Evolutionary conservation across 2,113 vertebrate genomes (phyloP), one percentile per base, ranked within the genome.

Genomic region (Myxocyprinus asiaticus): DNA sequence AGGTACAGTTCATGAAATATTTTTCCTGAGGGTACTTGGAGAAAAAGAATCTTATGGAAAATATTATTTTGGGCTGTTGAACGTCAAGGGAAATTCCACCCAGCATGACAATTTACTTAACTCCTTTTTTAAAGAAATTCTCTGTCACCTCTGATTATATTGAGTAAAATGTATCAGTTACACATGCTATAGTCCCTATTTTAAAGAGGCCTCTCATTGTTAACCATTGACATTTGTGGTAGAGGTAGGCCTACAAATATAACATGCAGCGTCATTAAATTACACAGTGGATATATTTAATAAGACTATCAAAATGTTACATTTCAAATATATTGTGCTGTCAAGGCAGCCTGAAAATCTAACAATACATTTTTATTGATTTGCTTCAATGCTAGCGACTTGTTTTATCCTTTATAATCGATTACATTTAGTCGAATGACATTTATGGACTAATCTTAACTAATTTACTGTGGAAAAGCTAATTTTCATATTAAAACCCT

Each of bases 141-240:
- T 90, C 89, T 90, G 92, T 93, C 90, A 91, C 88, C 88, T 91
- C 85, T 88, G 88, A 93, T 92, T 92, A 93, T 87, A 90, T 86
- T 90, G 88, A 91, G 85, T 69, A 50, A 82, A 83, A 78, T 17
- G 86, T 89, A 88, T 91, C 88, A 85, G 87, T 90, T 90, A 87
- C 91, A 91, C 86, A 88, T 87, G 86, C 85, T 78, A 53, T 50
- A 45, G 69, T 51, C 58, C 78, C 84, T 86, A 86, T 85, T 88
- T 83, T 84, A 90, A 85, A 88, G 89, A 85, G 78, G 67, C 63
- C 69, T 83, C 61, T 74, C 80, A 86, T 85, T 86, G 82, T 80
- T 72, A 44, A 71, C 76, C 15, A 62, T 55, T 48, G 59, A 78
- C 63, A 48, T 62, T 71, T 56, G 65, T 76, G 56, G 68, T 55